Evolutionary conservation across 2,888 invertebrate genomes (phyloP), one percentile per base, ranked within the genome.

Genomic region (Stenotaenia linearis): DNA sequence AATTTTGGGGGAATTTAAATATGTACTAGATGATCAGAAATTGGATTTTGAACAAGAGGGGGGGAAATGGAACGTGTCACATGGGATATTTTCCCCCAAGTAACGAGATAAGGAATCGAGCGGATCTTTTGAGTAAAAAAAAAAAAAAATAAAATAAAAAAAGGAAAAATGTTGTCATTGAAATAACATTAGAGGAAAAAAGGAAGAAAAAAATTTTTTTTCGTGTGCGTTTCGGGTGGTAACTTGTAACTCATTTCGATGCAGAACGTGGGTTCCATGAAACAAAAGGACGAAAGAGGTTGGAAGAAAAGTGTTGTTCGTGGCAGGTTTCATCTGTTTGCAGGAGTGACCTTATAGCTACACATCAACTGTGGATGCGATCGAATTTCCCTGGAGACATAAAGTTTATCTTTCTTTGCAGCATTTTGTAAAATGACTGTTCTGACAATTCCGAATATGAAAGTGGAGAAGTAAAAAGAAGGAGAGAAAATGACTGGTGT

Each of bases 211-310:
- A n/a, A 50, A 50, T 21, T 50, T 50, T 50, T n/a, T 50, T 50
- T 50, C 50, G n/a, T n/a, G 15, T 50, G 50, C 18, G n/a, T n/a
- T n/a, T n/a, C n/a, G 15, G 50, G 50, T 15, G 15, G 18, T 18
- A 50, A 69, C 69, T 69, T 69, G 69, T 69, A 28, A 28, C 69
- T 69, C 69, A 69, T 69, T 69, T 69, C 69, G 69, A 69, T 69
- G 69, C 69, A 69, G 69, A 69, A 69, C 69, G 69, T 69, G 69
- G 69, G 69, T 69, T 69, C 69, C 69, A 69, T 69, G 69, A 69
- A 28, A 50, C 50, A 50, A 69, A 69, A 69, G 28, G 69, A 28
- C 25, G 69, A 25, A 7, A 28, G 61, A n/a, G 28, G 25, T 1
- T 28, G 10, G 69, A 18, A 50, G 28, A 28, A 69, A 25, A 69